These are phyloP conservation scores for Cheilosia pagana DNA, from an alignment of 2,888 invertebrate genomes.

Conservation along the genomic window DNA sequence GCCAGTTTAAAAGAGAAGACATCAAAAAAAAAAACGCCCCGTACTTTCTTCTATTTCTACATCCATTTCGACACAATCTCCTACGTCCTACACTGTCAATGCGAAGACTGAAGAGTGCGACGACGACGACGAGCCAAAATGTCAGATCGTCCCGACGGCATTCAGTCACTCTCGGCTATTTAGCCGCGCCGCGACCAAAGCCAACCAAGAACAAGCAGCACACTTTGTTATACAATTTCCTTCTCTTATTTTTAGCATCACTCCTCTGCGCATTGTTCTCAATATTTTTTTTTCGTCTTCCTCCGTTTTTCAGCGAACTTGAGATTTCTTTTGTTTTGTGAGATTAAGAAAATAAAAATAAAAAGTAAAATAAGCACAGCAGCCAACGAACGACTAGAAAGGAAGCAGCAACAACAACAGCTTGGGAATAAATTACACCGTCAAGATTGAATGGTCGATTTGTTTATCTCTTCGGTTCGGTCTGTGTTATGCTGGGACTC, in stretches of 20 bases:
- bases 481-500: constrained; percentile 10
- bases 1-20: background rate
- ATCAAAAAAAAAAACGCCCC: background rate
- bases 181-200: constrained; percentile 25
- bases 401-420: constrained; percentile 52
- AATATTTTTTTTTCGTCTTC: constrained; percentile 17
- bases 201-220: background rate
- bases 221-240: constrained; percentile 33
- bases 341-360: constrained; percentile 24
- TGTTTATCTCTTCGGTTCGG: constrained; percentile 64
- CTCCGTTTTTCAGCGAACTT: constrained; percentile 63
- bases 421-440: constrained; percentile 73
- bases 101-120: background rate
- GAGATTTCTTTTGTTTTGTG: constrained; percentile 70
- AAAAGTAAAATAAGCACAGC: constrained; percentile 38
- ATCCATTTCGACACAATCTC: constrained; percentile 40
- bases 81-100: background rate
- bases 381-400: constrained; percentile 11
- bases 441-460: constrained; percentile 75
- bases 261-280: constrained; percentile 49
- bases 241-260: constrained; percentile 71
- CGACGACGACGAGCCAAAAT: constrained; percentile 48
- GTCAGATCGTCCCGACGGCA: constrained; percentile 62
- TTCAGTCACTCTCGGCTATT: constrained; percentile 63
- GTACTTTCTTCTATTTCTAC: constrained; percentile 47